Conservation (phyloP, 2,888 invertebrate species). For the Drosophila longiperda region DNA sequence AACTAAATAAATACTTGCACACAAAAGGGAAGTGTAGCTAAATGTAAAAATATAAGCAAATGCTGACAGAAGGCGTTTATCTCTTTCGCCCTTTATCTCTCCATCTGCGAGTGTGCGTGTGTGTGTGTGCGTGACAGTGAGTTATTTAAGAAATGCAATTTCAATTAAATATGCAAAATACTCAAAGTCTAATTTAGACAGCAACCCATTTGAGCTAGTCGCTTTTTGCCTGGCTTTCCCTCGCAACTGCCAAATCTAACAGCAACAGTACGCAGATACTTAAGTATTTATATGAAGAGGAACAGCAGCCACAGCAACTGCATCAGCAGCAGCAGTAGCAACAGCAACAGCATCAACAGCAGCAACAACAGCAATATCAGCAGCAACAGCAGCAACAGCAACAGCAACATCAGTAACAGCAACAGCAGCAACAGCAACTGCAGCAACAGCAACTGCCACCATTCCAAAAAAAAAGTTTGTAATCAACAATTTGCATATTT, state of each 20-base stretch:
- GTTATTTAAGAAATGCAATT: slow-evolving; percentile 79
- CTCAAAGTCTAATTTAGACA: slow-evolving; percentile 78
- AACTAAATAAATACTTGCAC: slow-evolving; percentile 68
- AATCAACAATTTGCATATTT: slow-evolving; percentile 81
- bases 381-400: slow-evolving; percentile 36
- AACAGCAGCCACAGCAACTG: slow-evolving; percentile 6
- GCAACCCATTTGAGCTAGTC: slow-evolving; percentile 41
- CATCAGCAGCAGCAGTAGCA: not conserved
- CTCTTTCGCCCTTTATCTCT: slow-evolving; percentile 2
- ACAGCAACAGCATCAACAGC: slow-evolving; percentile 37
- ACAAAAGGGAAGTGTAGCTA: slow-evolving; percentile 51
- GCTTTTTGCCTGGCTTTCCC: slow-evolving; percentile 14
- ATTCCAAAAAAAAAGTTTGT: slow-evolving; percentile 71
- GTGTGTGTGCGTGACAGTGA: slow-evolving; percentile 62
- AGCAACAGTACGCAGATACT: slow-evolving; percentile 68
- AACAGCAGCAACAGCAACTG: slow-evolving; percentile 23
- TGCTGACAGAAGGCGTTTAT: slow-evolving; percentile 32
- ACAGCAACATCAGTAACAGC: not conserved
- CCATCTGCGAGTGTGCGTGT: not conserved
- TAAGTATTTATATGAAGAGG: slow-evolving; percentile 73
- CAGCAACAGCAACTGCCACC: slow-evolving; percentile 23
- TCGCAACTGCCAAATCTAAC: slow-evolving; percentile 41
- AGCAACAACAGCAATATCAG: too few relatives aligned
- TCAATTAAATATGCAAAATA: slow-evolving; percentile 80
- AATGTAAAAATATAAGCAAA: slow-evolving; percentile 65